phyloP scores from a whole-genome alignment of 2,113 vertebrate species.

The Myotis davidii region DNA sequence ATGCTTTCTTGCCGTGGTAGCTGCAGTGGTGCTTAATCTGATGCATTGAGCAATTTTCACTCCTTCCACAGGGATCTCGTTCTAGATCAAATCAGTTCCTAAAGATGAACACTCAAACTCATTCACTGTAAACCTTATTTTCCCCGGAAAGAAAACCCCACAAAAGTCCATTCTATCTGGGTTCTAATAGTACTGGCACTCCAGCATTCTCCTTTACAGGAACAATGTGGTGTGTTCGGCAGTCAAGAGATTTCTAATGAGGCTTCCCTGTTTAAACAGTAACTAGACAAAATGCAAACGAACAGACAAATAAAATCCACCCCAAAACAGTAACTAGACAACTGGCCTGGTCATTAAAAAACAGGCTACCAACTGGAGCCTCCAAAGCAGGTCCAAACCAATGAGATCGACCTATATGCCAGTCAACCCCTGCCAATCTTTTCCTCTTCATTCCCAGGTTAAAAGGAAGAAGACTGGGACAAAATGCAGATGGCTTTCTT shows the following conservation, averaged over 20 bases:
- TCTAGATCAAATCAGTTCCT: not conserved
- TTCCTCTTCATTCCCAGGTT: not conserved
- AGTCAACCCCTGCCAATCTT: not conserved
- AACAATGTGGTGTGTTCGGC: not conserved
- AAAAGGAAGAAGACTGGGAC: not conserved
- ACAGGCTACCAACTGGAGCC: not conserved
- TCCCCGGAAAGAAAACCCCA: not conserved
- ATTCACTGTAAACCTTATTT: not conserved
- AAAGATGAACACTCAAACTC: not conserved
- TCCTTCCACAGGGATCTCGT: not conserved
- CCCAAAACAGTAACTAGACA: not conserved
- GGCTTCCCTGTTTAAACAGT: not conserved
- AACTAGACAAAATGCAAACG: not conserved
- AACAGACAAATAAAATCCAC: not conserved
- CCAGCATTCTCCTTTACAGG: not conserved
- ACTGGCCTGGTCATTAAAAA: not conserved
- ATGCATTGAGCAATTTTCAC: fast-evolving
- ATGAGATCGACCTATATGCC: not conserved
- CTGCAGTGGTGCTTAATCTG: not conserved
- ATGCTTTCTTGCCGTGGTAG: not conserved
- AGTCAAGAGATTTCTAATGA: not conserved
- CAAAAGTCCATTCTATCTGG: not conserved
- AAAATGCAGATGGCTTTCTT: not conserved
- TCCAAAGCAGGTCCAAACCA: not conserved
- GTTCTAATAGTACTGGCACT: not conserved